These are phyloP conservation scores for Dipodomys ordii DNA, from an alignment of 2,113 vertebrate genomes.

Conservation along the genomic window DNA sequence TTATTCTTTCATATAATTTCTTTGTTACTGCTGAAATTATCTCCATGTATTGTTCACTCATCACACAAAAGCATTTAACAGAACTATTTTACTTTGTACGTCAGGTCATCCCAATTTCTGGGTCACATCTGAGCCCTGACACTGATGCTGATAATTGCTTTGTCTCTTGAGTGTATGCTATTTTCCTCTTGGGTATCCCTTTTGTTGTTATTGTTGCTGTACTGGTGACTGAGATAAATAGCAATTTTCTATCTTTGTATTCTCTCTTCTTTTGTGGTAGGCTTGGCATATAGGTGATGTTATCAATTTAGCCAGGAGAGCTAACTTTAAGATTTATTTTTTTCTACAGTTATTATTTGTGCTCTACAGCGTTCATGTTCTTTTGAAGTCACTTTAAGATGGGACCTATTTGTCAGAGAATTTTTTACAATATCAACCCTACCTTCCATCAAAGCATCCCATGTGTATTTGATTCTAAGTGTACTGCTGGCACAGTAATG, in stretches of 20 bases:
- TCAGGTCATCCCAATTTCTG: background rate
- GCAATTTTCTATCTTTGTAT: background rate
- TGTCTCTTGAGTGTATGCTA: background rate
- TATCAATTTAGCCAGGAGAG: background rate
- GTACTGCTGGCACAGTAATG: background rate
- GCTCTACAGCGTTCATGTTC: background rate
- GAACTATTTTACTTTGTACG: background rate
- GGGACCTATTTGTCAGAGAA: accelerated
- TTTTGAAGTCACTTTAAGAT: background rate
- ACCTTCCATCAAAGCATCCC: background rate
- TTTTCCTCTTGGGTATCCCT: background rate
- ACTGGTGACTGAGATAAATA: background rate
- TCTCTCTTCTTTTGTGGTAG: background rate
- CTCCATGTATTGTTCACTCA: background rate
- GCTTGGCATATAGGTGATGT: background rate
- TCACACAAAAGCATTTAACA: background rate
- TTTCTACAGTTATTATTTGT: background rate
- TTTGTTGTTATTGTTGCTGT: background rate
- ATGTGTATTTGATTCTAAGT: background rate
- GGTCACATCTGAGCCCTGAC: background rate
- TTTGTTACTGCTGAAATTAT: background rate
- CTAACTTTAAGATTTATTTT: background rate
- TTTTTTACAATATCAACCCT: background rate
- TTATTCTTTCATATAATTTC: background rate
- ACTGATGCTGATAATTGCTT: background rate